Conservation (phyloP, 2,888 invertebrate species). For the Chaetogeoica ovagalla region DNA sequence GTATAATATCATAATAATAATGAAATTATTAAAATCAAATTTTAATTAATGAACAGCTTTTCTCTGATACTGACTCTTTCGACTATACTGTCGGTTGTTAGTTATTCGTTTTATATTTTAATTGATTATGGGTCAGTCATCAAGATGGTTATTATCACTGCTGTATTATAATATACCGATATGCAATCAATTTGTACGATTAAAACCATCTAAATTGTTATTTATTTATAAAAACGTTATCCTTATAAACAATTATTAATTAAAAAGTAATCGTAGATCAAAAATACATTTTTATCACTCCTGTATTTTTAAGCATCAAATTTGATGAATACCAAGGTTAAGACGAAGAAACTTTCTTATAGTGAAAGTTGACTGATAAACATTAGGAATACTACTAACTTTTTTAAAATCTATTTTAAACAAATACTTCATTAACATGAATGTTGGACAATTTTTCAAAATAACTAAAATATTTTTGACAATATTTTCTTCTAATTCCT, state of each 20-base stretch:
- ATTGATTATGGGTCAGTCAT: conserved; percentile 41
- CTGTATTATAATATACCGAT: conserved; percentile 34
- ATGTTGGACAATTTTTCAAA: conserved; percentile 47
- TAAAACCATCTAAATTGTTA: conserved; percentile 47
- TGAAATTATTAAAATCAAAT: conserved; percentile 14
- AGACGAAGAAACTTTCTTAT: conserved; percentile 49
- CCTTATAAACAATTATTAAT: conserved; percentile 45
- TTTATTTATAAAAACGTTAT: conserved; percentile 48
- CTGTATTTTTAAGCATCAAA: conserved; percentile 44
- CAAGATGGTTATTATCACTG: conserved; percentile 47
- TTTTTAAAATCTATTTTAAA: conserved; percentile 50
- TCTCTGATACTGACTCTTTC: conserved; percentile 45
- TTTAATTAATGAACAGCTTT: conserved; percentile 18
- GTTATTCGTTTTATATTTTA: conserved; percentile 33
- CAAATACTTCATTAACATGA: conserved; percentile 44
- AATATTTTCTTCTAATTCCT: conserved; percentile 49
- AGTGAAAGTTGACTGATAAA: conserved; percentile 52
- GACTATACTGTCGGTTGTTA: conserved; percentile 26
- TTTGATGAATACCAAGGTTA: conserved; percentile 46
- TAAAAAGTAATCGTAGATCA: conserved; percentile 46
- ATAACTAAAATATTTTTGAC: conserved; percentile 44
- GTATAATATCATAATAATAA: not conserved
- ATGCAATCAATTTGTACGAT: conserved; percentile 50
- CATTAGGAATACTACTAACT: conserved; percentile 48
- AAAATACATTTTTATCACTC: conserved; percentile 48